These are phyloP conservation scores for Zaprionus kolodkinae DNA, from an alignment of 1,140 invertebrate species.

Conservation along the genomic window DNA sequence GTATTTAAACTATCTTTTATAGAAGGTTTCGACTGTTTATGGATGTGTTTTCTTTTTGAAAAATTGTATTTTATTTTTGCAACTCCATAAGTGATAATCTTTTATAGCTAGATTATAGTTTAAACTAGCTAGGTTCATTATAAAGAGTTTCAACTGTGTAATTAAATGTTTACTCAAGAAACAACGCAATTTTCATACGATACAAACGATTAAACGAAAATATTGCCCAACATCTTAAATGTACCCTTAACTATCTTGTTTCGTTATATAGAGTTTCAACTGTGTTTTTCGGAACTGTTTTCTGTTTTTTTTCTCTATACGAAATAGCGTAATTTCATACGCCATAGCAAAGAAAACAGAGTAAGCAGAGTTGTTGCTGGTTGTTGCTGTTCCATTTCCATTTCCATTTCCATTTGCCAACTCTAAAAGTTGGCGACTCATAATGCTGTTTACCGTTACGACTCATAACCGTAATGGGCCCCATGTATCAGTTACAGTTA, in stretches of 20 bases:
- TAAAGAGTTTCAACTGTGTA: neutral
- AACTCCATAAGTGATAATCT: too few species aligned
- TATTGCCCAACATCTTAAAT: too few species aligned
- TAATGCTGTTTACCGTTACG: conserved; percentile 9
- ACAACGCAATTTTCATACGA: too few species aligned
- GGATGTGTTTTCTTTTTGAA: neutral
- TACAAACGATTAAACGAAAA: too few species aligned
- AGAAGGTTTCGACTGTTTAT: neutral
- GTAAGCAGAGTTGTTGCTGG: neutral
- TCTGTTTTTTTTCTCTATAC: neutral
- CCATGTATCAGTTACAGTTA: conserved; percentile 19
- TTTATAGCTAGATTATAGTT: neutral
- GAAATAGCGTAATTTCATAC: neutral
- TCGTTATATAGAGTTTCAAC: neutral
- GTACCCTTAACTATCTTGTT: neutral
- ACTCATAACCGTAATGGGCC: conserved; percentile 2
- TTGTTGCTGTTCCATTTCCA: too few species aligned
- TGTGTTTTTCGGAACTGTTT: neutral
- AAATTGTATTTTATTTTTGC: too few species aligned
- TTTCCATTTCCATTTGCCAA: neutral
- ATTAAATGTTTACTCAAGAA: neutral
- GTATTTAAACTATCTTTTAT: neutral
- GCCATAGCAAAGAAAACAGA: neutral
- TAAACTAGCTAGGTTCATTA: too few species aligned
- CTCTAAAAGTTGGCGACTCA: neutral